A percentile compares a stretch with the other conserved stretches of the same genome.
These are phyloP conservation scores for Mythimna ferrago DNA, from an alignment of 2,888 invertebrate genomes.

Conservation along the genomic window DNA sequence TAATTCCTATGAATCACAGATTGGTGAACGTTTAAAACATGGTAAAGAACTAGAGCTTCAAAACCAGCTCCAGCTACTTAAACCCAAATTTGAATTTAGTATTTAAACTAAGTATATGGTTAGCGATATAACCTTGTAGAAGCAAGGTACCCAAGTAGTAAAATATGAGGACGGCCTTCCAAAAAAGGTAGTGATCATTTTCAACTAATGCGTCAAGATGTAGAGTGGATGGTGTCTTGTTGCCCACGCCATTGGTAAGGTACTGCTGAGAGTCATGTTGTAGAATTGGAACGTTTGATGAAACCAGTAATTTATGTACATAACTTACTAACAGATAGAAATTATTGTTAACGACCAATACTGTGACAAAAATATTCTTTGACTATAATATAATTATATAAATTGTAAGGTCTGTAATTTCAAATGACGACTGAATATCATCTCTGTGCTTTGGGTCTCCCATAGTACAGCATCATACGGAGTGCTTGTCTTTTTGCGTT, in stretches of 20 bases:
- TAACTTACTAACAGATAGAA: not conserved
- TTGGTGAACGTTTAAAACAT: constrained; percentile 2
- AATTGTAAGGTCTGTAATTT: too few relatives aligned
- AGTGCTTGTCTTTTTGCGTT: not conserved
- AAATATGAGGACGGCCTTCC: constrained; percentile 70
- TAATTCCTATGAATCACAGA: not conserved
- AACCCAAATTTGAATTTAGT: not conserved
- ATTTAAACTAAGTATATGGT: too few relatives aligned
- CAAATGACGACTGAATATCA: not conserved
- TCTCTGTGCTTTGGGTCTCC: not conserved
- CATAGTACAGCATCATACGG: not conserved
- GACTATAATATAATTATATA: not conserved
- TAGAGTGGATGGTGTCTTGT: constrained; percentile 73
- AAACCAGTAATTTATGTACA: constrained; percentile 15
- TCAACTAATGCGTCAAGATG: constrained; percentile 65
- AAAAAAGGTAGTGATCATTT: constrained; percentile 72
- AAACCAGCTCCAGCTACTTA: not conserved
- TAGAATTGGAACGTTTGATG: constrained; percentile 16
- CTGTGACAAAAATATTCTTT: not conserved
- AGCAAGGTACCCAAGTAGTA: constrained; percentile 45
- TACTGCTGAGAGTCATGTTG: constrained; percentile 39
- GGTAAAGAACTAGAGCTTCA: not conserved
- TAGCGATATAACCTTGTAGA: constrained; percentile 32
- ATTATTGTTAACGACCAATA: not conserved
- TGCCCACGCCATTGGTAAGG: constrained; percentile 72